A percentile compares a stretch with the other conserved stretches of the same genome.
Evolutionary conservation across 2,888 invertebrate species (phyloP).

Genomic region (Phoronis australis): DNA sequence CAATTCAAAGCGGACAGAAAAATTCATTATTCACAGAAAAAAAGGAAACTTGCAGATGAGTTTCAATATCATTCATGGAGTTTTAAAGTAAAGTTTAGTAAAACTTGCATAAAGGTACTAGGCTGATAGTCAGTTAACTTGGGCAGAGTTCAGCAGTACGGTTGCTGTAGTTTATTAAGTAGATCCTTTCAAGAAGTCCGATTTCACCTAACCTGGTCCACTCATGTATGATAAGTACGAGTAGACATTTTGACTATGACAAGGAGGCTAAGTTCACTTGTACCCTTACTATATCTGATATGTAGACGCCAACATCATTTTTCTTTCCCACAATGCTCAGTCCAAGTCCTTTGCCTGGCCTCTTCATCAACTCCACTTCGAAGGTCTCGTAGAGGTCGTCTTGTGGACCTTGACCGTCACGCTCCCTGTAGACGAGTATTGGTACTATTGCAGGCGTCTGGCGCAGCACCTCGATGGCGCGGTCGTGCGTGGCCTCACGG

Average conservation of each 20-base stretch:
- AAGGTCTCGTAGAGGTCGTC: conserved; percentile 64
- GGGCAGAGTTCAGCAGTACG: too few species aligned
- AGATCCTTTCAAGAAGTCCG: too few species aligned
- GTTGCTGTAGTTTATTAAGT: too few species aligned
- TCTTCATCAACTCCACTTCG: conserved; percentile 74
- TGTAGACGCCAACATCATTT: conserved; percentile 76
- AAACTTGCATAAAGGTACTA: too few species aligned
- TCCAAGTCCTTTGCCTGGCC: conserved; percentile 69
- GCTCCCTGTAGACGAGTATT: conserved; percentile 71
- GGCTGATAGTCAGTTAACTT: too few species aligned
- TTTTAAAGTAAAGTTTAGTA: too few species aligned
- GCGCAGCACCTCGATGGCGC: conserved; percentile 66
- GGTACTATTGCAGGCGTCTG: conserved; percentile 75
- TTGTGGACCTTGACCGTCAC: conserved; percentile 50
- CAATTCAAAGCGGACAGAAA: conserved; percentile 23
- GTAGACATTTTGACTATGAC: too few species aligned
- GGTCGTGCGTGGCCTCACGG: conserved; percentile 76
- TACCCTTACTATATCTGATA: conserved; percentile 80
- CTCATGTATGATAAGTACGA: too few species aligned
- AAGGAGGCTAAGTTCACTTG: too few species aligned
- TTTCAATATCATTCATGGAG: not conserved
- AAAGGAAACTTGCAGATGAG: not conserved
- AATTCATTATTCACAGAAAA: not conserved
- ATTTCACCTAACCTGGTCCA: too few species aligned
- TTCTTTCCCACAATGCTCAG: conserved; percentile 73